Percentiles rank a stretch among this genome's conserved stretches.
Evolutionary conservation across 2,797 vertebrate genomes (phyloP).

Genomic region (Rhinichthys osculus): DNA sequence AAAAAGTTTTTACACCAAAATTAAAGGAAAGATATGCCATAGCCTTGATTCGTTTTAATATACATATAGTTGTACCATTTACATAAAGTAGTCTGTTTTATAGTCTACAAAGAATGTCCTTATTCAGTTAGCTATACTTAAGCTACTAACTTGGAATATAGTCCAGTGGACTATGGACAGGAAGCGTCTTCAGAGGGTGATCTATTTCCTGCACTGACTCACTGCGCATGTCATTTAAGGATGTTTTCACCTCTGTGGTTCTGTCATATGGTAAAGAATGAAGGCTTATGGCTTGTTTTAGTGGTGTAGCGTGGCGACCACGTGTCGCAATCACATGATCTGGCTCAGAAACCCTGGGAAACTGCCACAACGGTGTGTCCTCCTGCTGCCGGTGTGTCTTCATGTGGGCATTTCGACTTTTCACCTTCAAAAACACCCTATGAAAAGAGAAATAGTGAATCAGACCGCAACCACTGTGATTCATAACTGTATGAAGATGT

Average conservation of each 20-base stretch:
- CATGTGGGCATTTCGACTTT: slow-evolving; percentile 91
- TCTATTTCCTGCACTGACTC: slow-evolving; percentile 19
- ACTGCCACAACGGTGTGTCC: slow-evolving; percentile 48
- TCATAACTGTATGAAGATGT: slow-evolving; percentile 1
- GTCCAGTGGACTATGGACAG: slow-evolving; percentile 18
- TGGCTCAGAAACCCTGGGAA: slow-evolving; percentile 46
- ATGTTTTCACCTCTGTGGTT: slow-evolving; percentile 18
- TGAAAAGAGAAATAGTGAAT: slow-evolving; percentile 5
- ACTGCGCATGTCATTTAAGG: slow-evolving; percentile 14
- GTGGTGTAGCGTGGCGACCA: slow-evolving; percentile 42
- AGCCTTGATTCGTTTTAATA: neutral
- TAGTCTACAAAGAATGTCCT: neutral
- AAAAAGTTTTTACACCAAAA: neutral
- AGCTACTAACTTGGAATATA: slow-evolving; percentile 9
- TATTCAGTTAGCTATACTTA: neutral
- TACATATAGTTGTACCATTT: neutral
- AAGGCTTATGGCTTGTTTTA: slow-evolving; percentile 32
- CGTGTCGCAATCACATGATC: slow-evolving; percentile 36
- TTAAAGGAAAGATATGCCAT: neutral
- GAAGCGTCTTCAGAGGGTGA: slow-evolving; percentile 12
- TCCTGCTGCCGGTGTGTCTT: slow-evolving; percentile 88
- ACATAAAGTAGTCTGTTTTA: neutral
- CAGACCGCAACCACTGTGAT: slow-evolving; percentile 5
- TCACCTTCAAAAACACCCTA: slow-evolving; percentile 89
- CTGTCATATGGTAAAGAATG: slow-evolving; percentile 34